Base-by-base conservation (phyloP, 2,888 invertebrate species). In the Spialia ferax region DNA sequence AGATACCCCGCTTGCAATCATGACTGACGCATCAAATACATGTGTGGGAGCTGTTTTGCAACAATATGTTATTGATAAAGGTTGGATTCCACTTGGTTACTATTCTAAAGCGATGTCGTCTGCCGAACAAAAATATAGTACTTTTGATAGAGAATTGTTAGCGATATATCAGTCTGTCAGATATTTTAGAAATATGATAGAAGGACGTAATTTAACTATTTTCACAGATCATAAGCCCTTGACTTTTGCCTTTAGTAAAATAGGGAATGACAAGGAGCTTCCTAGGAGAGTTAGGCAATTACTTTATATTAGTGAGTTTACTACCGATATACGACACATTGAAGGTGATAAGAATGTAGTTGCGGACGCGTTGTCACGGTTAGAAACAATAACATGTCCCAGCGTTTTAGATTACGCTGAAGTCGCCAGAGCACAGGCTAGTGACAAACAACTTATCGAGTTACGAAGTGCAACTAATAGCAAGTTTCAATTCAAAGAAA, bases 11-110 rank as follows among this genome's bases (percentile, higher is more conserved):
- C 15, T 42, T 42, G 42, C 42, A 38, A 38, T 55, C n/a, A 55
- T 55, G 55, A 15, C 26, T 29, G 55, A 55, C 18, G 55, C 55
- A 32, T 55, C 55, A 7, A 32, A 55, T 55, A 55, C 18, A 10
- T 52, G 52, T 48, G 20, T 20, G 10, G 48, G 48, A 48, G 48
- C 48, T 2, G 48, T 48, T 20, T 48, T 48, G 48, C 48, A 48
- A 48, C 48, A 48, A 20, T 48, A 48, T 48, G 48, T 48, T 48
- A 38, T 38, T 38, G 38, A 38, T 38, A 38, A 38, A 38, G 38
- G 38, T 38, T 38, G 38, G 38, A 38, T 38, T 38, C 38, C 38
- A 38, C 38, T 38, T 38, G 38, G 38, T 38, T 38, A 38, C 38
- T 38, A 38, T 4, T 38, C 38, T 38, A 38, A 38, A 38, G 38